Evolutionary conservation across 2,888 invertebrate genomes (phyloP).

Genomic region (Cataglyphis cursor): DNA sequence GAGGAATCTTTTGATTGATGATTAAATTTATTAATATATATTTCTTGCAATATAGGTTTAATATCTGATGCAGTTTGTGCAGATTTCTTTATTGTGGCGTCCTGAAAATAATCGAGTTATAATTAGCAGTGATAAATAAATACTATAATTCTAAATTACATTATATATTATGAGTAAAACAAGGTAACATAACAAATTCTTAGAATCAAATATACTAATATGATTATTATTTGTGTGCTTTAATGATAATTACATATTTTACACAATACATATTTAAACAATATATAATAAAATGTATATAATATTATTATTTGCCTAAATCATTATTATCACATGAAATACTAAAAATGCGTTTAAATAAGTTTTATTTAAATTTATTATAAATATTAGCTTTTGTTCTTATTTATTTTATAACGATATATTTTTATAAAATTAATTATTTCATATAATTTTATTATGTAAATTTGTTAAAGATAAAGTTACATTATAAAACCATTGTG

Average conservation of each 20-base stretch:
- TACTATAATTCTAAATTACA: not conserved
- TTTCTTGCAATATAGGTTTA: slow-evolving; percentile 1
- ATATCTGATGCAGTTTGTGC: slow-evolving; percentile 27
- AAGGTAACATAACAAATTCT: not conserved
- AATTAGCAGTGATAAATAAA: not conserved
- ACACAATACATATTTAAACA: slow-evolving; percentile 1
- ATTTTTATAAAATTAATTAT: not conserved
- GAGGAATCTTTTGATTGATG: not conserved
- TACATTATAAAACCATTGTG: slow-evolving; percentile 5
- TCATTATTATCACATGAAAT: not conserved
- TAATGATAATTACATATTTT: slow-evolving; percentile 13
- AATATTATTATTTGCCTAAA: not conserved
- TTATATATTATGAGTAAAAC: not conserved
- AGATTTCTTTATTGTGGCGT: slow-evolving; percentile 9
- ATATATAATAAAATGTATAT: not conserved
- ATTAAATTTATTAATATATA: slow-evolving; percentile 21
- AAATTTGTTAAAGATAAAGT: not conserved
- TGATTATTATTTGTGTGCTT: not conserved
- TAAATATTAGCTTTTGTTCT: not conserved
- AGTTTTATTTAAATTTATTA: not conserved
- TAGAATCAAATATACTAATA: not conserved
- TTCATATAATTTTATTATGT: not conserved
- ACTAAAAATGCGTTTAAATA: not conserved
- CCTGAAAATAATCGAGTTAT: slow-evolving; percentile 27
- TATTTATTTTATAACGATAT: not conserved